phyloP scores from a whole-genome alignment of 2,888 invertebrate genomes.

The Pyrrhia umbra region DNA sequence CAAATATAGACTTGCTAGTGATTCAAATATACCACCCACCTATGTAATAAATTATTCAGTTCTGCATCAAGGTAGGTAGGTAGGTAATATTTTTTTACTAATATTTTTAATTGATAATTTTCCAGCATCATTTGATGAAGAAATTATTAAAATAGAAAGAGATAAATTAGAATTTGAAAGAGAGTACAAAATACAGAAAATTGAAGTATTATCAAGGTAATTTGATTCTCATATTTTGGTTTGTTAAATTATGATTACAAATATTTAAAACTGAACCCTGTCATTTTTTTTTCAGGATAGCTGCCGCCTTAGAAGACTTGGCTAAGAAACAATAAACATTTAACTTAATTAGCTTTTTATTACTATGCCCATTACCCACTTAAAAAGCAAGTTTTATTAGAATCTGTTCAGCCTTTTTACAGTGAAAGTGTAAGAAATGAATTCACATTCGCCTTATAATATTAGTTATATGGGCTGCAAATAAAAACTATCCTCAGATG shows the following conservation, averaged over 20 bases:
- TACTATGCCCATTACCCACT: background rate
- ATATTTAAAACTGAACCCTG: background rate
- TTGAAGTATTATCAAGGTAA: constrained; percentile 64
- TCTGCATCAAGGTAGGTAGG: too few relatives aligned
- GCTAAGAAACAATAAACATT: constrained; percentile 61
- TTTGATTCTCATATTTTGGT: background rate
- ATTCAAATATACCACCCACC: too few relatives aligned
- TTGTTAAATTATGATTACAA: too few relatives aligned
- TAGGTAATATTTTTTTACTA: background rate
- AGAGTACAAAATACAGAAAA: constrained; percentile 68
- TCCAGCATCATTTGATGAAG: constrained; percentile 66
- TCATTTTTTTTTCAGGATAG: constrained; percentile 64
- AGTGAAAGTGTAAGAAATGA: too few relatives aligned
- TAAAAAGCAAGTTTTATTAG: too few relatives aligned
- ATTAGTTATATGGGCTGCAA: too few relatives aligned
- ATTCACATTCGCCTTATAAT: too few relatives aligned
- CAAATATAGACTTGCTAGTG: too few relatives aligned
- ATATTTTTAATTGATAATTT: constrained; percentile 24
- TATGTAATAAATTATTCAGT: too few relatives aligned
- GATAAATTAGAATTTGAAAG: constrained; percentile 69
- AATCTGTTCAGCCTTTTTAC: too few relatives aligned
- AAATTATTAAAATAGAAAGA: constrained; percentile 68
- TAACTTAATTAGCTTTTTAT: too few relatives aligned
- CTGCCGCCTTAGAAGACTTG: constrained; percentile 67
- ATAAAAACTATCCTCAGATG: too few relatives aligned